A percentile compares a stretch with the other conserved stretches of the same genome.
Evolutionary conservation across 1,140 invertebrate genomes (phyloP).

Genomic region (Brachionus rotundiformis): DNA sequence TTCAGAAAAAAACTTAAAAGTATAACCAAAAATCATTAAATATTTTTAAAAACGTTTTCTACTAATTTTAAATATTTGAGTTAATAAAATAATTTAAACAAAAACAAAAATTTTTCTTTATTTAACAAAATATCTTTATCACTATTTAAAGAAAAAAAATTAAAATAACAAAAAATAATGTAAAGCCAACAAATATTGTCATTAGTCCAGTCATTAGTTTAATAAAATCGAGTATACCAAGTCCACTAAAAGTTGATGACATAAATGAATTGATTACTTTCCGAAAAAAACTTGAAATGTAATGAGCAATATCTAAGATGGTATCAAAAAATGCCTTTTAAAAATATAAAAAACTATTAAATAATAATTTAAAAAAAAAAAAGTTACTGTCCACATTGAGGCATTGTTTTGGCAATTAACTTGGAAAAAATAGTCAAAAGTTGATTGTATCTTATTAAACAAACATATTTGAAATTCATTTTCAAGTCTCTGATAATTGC

Average conservation of each 20-base stretch:
- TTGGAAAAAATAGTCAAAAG: not conserved
- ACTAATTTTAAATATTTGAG: no score
- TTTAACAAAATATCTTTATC: no score
- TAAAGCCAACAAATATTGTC: no score
- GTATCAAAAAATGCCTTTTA: not conserved
- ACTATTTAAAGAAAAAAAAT: no score
- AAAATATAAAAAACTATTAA: no score
- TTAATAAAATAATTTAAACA: no score
- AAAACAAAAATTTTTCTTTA: no score
- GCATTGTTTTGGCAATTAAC: not conserved
- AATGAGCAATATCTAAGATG: not conserved
- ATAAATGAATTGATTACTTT: not conserved
- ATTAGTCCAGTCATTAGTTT: not conserved
- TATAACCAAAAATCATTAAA: no score
- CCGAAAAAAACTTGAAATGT: not conserved
- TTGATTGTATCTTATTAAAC: not conserved
- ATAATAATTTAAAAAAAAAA: no score
- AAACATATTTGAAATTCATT: not conserved
- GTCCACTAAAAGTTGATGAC: not conserved
- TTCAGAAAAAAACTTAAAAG: no score
- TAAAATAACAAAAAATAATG: no score
- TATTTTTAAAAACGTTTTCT: no score
- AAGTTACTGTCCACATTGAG: not conserved
- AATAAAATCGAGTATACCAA: not conserved
- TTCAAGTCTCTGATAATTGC: not conserved